Base-by-base conservation (phyloP, 30 jellyfish, hydroid and myxozoan species). In the Sanderia malayensis region DNA sequence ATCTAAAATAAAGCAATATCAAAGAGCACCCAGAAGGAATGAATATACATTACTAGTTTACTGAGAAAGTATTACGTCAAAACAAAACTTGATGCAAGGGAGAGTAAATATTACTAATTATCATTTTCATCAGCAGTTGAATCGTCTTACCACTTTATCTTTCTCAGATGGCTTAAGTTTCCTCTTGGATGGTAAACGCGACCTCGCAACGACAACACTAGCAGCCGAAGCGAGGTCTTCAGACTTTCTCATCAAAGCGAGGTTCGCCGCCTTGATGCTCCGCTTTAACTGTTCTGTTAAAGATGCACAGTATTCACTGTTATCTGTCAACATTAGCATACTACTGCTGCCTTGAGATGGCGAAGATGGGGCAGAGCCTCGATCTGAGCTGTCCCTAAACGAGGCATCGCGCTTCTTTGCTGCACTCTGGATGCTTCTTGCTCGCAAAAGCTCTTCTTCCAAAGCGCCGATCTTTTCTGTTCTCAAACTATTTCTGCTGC, bases 391-490 rank as follows among this genome's bases (percentile, higher is more conserved):
- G 23, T 61, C 31, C 31, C 10, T 19, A 26, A 45, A 18, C 10
- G 47, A 22, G 22, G 2, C 74, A n/a, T n/a, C n/a, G 30, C 66
- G 65, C 0, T 4, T 28, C 18, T 28, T 60, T 11, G 53, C 53
- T 0, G 75, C 2, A 41, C 68, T 74, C 0, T 58, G 61, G 24
- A 59, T 25, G 44, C 27, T 44, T 37, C 59, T 74, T 8, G 86
- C 86, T 74, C 77, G 66, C 31, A 28, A 30, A 2, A 74, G 37
- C 33, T 74, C 86, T 29, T 33, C 77, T 20, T 74, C 86, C 17
- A 74, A 31, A 10, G 23, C 77, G 10, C 25, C 2, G 77, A 17
- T 47, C 31, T 61, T 74, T 13, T 59, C 58, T 2, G 26, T 61
- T 59, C 86, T 71, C 45, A 74, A 17, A 0, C 26, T 15, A 0